Evolutionary conservation across 2,888 invertebrate genomes (phyloP), one percentile per base, ranked within the genome.

Genomic region (Rapana venosa): DNA sequence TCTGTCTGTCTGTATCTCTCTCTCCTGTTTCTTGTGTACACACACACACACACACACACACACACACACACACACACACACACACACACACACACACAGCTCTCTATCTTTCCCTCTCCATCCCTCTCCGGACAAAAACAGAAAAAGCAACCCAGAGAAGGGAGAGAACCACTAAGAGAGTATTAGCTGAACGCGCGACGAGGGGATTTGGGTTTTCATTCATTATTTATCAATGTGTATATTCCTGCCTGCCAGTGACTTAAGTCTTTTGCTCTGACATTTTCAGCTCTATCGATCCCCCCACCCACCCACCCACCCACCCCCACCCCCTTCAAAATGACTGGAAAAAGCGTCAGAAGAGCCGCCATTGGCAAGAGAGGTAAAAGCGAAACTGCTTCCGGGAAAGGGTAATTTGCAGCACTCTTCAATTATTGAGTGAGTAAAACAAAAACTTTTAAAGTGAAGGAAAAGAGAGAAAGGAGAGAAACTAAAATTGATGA

Each of bases 191-290:
- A 47, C 47, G 36, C 83, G 11, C 22, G 35, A 26, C 47, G 15
- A 8, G 86, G 86, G 86, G 86, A 86, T 86, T 61, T 35, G 61
- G 66, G 61, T 86, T 61, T 61, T 86, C 86, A 86, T 86, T 86
- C 86, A 86, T 86, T 86, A 86, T 86, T 86, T 66, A 86, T 86
- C 66, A 86, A 61, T 86, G 61, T 66, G 86, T 86, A 86, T n/a
- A 86, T 35, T 86, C 61, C 86, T 35, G 86, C 35, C 30, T 86
- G 61, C 30, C 17, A 30, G 61, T 86, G 86, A 86, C 86, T 86
- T 66, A 86, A 58, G 61, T 66, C 32, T n/a, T 35, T 22, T 26
- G 84, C 61, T 61, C 66, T 86, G 86, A 86, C 86, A 86, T 86
- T 86, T 86, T 30, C 30, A 84, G 84, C 20, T 15, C n/a, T 13